Base-by-base conservation (phyloP, 1,140 invertebrate genomes). In the Ceratitis capitata region DNA sequence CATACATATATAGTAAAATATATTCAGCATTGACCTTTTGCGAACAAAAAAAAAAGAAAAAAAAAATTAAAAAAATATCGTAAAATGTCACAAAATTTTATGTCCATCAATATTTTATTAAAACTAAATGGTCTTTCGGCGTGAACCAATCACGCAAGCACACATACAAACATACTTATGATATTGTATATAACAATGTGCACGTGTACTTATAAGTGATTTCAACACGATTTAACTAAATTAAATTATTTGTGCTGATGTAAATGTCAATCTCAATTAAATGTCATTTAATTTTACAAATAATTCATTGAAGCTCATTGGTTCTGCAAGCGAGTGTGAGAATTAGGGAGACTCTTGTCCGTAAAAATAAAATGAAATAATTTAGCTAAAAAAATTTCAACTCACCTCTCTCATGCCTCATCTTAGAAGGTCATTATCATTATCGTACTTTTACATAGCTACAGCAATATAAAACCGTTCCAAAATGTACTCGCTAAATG, bases 201-300 rank as follows among this genome's bases (percentile, higher is more conserved):
- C n/a, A n/a, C n/a, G 58, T 64, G 58, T 32, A 26, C 0, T 64
- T 19, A 23, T n/a, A 23, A 45, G 69, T n/a, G 69, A 78, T 78
- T 78, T 78, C n/a, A 45, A 78, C 45, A 45, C 39, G 69, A 78
- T 78, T 78, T 78, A 78, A 78, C 14, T 78, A 26, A 45, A 45
- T 78, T 78, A 78, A 78, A 78, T 78, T 47, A 45, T 78, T 78
- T 35, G 35, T 6, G n/a, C 39, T 47, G 69, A 12, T 42, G 42
- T 78, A 78, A 78, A 78, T 78, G 69, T 78, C 69, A 78, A 78
- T 78, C 69, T 78, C 39, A 78, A 78, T 78, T 78, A 78, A 78
- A 45, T 23, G n/a, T 45, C 45, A 78, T 78, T 42, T 5, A n/a
- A 47, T 78, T 78, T 45, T 69, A 69, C 39, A 32, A 78, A 78